Base-by-base conservation (phyloP, 2,113 vertebrate genomes). In the Centropristis striata region DNA sequence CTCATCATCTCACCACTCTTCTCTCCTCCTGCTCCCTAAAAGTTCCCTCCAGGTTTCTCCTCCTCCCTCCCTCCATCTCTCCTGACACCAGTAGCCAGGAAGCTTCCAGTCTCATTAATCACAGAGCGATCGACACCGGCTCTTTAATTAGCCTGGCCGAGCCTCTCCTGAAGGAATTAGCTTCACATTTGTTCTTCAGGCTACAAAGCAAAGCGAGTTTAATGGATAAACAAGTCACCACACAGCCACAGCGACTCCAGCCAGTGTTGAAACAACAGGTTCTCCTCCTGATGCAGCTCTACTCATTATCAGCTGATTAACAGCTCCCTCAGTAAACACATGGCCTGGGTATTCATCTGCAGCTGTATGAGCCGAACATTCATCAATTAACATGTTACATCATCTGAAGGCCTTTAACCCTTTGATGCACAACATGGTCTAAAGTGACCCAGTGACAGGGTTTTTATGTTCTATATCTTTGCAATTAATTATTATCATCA, bases 61-160 rank as follows among this genome's bases (percentile, higher is more conserved):
- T 51, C 39, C 8, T 11, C 49, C 14, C 51, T 16, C 16, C 58
- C 14, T 60, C n/a, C 46, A 4, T 12, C 39, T 20, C 25, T 57
- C 63, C 14, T 20, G 49, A 18, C 69, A 9, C 14, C 0, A 20
- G 39, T 21, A 46, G 21, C 50, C 44, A 12, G 27, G 41, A 58
- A 50, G 64, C 65, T 72, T 64, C 36, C 57, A 49, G 58, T 21
- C 66, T 87, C 84, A 78, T 90, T 84, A 84, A 72, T 80, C 27
- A 68, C 55, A 28, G 44, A 27, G 32, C 21, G 71, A 79, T 70
- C 60, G 60, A 75, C 74, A 75, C 18, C 5, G 14, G 42, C 4
- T 60, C 71, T 80, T 86, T 82, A 85, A 88, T 81, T 75, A 70
- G 36, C 47, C 28, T 6, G 27, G 21, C 51, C 18, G n/a, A 41